Evolutionary conservation across 2,888 invertebrate genomes (phyloP).

Genomic region (Monopis laevigella): DNA sequence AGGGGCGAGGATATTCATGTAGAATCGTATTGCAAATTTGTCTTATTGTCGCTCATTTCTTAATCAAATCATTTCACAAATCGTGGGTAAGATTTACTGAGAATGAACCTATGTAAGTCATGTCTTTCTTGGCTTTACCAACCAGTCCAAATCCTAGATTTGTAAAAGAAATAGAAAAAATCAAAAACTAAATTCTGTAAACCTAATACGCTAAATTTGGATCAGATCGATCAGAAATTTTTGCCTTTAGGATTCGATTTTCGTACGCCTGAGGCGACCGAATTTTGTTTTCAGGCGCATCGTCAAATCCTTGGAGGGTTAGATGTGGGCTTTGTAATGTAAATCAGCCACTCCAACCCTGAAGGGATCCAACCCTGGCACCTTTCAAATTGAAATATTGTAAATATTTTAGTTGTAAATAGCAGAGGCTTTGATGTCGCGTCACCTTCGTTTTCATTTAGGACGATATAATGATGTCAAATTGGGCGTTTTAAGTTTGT

Average conservation of each 20-base stretch:
- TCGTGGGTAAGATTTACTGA: too few species aligned
- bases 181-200: background rate
- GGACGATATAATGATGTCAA: constrained; percentile 3
- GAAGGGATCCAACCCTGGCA: constrained; percentile 31
- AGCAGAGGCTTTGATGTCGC: constrained; percentile 25
- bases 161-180: background rate
- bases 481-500: too few species aligned
- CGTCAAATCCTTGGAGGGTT: constrained; percentile 41
- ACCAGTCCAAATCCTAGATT: too few species aligned
- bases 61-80: too few species aligned
- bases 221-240: constrained; percentile 22
- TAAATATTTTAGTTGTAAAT: constrained; percentile 45
- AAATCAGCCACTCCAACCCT: constrained; percentile 49
- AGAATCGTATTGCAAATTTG: too few species aligned
- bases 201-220: background rate
- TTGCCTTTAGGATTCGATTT: constrained; percentile 20
- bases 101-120: too few species aligned
- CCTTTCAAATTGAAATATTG: constrained; percentile 47
- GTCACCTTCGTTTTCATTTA: constrained; percentile 8
- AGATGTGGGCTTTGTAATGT: constrained; percentile 55
- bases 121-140: too few species aligned
- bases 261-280: constrained; percentile 15
- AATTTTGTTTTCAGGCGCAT: constrained; percentile 17
- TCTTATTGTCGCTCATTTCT: too few species aligned
- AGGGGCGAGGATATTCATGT: too few species aligned